A percentile compares a stretch with the other conserved stretches of the same genome.
phyloP scores from a whole-genome alignment of 2,888 invertebrate species.

The Rhogogaster chlorosoma region DNA sequence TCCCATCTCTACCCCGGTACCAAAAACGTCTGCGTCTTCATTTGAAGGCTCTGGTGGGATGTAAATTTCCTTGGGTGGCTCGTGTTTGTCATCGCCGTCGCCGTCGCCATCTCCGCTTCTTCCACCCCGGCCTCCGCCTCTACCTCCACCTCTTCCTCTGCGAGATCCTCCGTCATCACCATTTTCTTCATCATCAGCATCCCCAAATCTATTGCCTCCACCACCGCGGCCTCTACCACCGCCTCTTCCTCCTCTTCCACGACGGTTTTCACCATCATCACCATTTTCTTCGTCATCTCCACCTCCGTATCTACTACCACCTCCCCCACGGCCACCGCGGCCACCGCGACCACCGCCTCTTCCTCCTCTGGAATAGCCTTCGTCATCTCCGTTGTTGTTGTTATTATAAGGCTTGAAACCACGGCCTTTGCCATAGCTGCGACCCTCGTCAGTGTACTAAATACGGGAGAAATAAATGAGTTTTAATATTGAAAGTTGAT shows the following conservation, averaged over 20 bases:
- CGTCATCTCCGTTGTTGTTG: slow-evolving; percentile 53
- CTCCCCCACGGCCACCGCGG: slow-evolving; percentile 39
- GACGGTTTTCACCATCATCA: slow-evolving; percentile 53
- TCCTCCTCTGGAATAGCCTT: slow-evolving; percentile 38
- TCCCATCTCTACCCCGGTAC: slow-evolving; percentile 86
- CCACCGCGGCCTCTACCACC: slow-evolving; percentile 56
- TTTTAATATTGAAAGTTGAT: background rate
- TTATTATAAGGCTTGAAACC: slow-evolving; percentile 57
- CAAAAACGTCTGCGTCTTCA: slow-evolving; percentile 86
- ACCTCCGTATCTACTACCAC: slow-evolving; percentile 19
- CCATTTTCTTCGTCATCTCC: slow-evolving; percentile 50
- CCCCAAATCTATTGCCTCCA: slow-evolving; percentile 57
- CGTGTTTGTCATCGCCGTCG: slow-evolving; percentile 74
- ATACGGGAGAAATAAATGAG: background rate
- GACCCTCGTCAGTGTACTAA: slow-evolving; percentile 61
- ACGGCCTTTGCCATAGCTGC: slow-evolving; percentile 66
- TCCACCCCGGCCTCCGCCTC: slow-evolving; percentile 59
- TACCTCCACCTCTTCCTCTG: slow-evolving; percentile 57
- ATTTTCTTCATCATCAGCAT: slow-evolving; percentile 55
- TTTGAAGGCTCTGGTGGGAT: slow-evolving; percentile 87
- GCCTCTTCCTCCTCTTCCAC: slow-evolving; percentile 43
- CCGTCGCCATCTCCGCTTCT: slow-evolving; percentile 67
- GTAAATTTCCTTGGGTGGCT: slow-evolving; percentile 77
- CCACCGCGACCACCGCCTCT: slow-evolving; percentile 52
- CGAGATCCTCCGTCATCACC: slow-evolving; percentile 57